Conservation (phyloP, 2,888 invertebrate genomes). For the Aromia moschata region DNA sequence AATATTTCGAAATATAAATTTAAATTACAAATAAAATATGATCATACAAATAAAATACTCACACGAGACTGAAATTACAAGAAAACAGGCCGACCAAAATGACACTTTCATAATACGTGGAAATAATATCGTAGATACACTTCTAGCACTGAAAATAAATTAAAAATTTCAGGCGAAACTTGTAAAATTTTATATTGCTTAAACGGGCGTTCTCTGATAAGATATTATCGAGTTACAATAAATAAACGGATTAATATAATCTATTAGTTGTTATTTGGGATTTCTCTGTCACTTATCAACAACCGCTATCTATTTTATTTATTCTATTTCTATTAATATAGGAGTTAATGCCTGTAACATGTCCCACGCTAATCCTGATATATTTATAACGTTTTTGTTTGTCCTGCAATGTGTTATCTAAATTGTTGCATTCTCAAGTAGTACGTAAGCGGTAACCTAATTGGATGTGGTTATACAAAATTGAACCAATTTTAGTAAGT, state of each 20-base stretch:
- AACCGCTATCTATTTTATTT: slow-evolving; percentile 14
- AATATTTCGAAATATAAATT: too few species aligned
- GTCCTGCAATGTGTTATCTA: too few species aligned
- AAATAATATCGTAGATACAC: neutral
- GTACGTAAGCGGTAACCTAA: too few species aligned
- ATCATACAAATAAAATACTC: slow-evolving; percentile 1
- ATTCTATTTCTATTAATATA: slow-evolving; percentile 10
- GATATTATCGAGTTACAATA: slow-evolving; percentile 7
- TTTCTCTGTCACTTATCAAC: slow-evolving; percentile 12
- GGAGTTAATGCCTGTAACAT: neutral
- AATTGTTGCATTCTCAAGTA: too few species aligned
- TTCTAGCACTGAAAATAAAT: neutral
- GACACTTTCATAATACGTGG: slow-evolving; percentile 15
- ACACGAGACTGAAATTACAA: slow-evolving; percentile 3
- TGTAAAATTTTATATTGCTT: slow-evolving; percentile 13
- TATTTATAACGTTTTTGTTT: too few species aligned
- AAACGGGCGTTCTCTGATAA: slow-evolving; percentile 9
- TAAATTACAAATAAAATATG: too few species aligned
- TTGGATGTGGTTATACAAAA: too few species aligned
- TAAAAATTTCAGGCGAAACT: slow-evolving; percentile 7
- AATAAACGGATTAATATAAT: slow-evolving; percentile 17
- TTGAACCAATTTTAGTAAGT: too few species aligned
- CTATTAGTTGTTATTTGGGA: slow-evolving; percentile 11
- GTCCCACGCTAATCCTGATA: neutral
- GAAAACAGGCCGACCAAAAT: neutral